A percentile compares a stretch with the other conserved stretches of the same genome.
Conservation (phyloP, 2,888 invertebrate genomes). For the Didymodactylos carnosus region DNA sequence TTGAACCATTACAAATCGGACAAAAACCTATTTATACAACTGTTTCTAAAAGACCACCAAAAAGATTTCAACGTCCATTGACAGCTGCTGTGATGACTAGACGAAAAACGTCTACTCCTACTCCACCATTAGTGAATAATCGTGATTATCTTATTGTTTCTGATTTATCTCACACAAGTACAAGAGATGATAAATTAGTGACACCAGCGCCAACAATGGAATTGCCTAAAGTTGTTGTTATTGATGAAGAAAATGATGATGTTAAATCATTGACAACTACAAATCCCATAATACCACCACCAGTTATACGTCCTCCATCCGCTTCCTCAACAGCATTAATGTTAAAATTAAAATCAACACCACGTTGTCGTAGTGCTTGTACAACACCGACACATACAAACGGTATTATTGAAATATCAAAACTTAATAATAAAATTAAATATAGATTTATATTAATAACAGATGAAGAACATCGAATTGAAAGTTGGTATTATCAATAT, state of each 20-base stretch:
- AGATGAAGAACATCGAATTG: neutral
- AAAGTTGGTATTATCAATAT: constrained; percentile 1
- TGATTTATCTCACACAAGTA: neutral
- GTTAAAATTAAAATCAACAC: neutral
- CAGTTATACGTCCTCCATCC: neutral
- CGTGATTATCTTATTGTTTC: no score
- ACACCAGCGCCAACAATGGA: neutral
- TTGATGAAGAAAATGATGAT: no score
- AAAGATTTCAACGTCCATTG: neutral
- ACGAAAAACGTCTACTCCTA: no score
- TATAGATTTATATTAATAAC: neutral
- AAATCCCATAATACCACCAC: no score
- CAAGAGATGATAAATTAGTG: neutral
- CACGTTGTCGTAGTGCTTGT: neutral
- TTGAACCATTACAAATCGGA: neutral
- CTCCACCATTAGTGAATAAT: no score
- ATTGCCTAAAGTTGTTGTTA: no score
- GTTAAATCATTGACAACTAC: no score
- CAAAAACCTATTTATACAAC: neutral
- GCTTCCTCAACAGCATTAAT: neutral
- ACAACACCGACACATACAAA: no score
- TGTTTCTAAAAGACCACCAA: neutral
- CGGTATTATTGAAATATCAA: neutral
- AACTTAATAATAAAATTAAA: neutral
- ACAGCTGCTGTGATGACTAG: neutral